A percentile compares a stretch with the other conserved stretches of the same genome.
Conservation (phyloP, 2,888 invertebrate species). For the Mayetiola destructor region DNA sequence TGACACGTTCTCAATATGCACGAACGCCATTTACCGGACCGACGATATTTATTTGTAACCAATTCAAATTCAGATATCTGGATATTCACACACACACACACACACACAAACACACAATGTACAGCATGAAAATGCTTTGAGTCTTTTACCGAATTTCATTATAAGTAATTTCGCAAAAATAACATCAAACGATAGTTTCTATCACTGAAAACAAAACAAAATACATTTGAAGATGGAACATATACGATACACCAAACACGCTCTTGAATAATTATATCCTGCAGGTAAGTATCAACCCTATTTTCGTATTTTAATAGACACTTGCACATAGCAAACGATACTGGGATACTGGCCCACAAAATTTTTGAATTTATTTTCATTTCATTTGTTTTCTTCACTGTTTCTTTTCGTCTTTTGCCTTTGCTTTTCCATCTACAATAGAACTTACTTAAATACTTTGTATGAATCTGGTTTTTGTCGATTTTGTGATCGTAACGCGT, state of each 20-base stretch:
- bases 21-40: no score
- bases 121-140: conserved; percentile 4
- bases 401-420: no score
- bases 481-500: no score
- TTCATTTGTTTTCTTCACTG: no score
- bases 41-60: no score
- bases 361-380: no score
- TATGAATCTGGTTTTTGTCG: no score
- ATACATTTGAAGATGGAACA: neutral
- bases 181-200: neutral
- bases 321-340: neutral
- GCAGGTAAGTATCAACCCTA: conserved; percentile 1
- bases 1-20: no score
- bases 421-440: no score
- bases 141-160: neutral
- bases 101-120: neutral
- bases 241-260: neutral
- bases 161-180: neutral
- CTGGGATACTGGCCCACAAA: no score
- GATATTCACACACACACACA: neutral
- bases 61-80: no score
- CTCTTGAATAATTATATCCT: conserved; percentile 11
- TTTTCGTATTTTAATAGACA: conserved; percentile 8
- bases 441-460: no score
- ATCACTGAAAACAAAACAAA: neutral